phyloP scores from a whole-genome alignment of 2,113 vertebrate species.

The Tragulus kanchil region DNA sequence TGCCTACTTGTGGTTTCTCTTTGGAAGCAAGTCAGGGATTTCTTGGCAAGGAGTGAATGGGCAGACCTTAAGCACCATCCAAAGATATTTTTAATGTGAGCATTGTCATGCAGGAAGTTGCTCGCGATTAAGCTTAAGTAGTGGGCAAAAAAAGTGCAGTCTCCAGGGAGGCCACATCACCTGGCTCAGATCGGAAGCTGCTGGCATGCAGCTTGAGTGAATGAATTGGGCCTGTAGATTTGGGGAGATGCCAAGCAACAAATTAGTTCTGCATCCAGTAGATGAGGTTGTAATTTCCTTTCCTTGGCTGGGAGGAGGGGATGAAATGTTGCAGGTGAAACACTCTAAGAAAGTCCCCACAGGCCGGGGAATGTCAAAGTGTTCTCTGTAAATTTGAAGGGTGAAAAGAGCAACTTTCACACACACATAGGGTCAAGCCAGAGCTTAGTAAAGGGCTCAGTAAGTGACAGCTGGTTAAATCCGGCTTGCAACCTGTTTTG shows the following conservation, averaged over 20 bases:
- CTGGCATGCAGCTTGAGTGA: slow-evolving; percentile 44
- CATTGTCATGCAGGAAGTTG: slow-evolving; percentile 76
- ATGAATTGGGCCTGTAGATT: slow-evolving; percentile 37
- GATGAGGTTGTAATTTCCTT: slow-evolving; percentile 77
- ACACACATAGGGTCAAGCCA: neutral
- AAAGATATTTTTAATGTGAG: slow-evolving; percentile 76
- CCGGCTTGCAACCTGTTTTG: neutral
- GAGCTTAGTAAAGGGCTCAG: neutral
- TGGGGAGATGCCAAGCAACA: slow-evolving; percentile 76
- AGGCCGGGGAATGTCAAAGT: neutral
- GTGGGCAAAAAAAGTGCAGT: slow-evolving; percentile 69
- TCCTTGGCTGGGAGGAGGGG: slow-evolving; percentile 56
- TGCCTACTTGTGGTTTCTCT: slow-evolving; percentile 63
- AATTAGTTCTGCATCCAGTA: slow-evolving; percentile 79
- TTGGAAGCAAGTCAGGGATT: slow-evolving; percentile 76
- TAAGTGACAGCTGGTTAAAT: neutral
- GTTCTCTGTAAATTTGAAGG: neutral
- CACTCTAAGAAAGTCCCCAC: neutral
- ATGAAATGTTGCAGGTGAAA: slow-evolving; percentile 59
- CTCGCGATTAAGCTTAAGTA: slow-evolving; percentile 81
- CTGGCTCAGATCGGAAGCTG: slow-evolving; percentile 58
- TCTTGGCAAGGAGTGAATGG: slow-evolving; percentile 72
- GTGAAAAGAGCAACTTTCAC: neutral
- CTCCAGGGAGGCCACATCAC: slow-evolving; percentile 62
- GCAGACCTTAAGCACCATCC: slow-evolving; percentile 67